Conservation (phyloP, 37 sponge, comb jelly and placozoan genomes). For the Tethya wilhelma region DNA sequence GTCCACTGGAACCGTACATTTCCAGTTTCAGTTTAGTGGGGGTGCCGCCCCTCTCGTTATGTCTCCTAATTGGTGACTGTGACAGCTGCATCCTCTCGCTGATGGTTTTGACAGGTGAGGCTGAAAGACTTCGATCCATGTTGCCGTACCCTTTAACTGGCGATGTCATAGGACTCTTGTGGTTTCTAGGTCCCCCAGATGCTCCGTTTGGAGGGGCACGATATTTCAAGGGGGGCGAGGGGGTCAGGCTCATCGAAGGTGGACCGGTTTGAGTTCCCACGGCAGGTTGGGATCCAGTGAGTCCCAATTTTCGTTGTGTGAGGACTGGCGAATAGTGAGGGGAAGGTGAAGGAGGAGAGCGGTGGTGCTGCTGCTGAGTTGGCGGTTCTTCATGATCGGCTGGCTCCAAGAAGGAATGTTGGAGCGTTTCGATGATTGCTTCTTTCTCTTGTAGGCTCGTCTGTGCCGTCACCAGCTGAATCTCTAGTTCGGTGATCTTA, state of each 20-base stretch:
- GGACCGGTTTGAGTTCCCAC: not conserved
- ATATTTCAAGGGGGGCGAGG: not conserved
- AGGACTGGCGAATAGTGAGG: not conserved
- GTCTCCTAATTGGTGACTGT: not conserved
- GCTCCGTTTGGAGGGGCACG: no score
- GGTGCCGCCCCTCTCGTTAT: not conserved
- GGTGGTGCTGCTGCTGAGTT: not conserved
- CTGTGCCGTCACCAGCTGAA: constrained; percentile 28
- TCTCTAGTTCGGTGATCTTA: constrained; percentile 40
- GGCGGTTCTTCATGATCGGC: constrained; percentile 20
- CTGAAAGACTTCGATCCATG: not conserved
- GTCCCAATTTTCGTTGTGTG: no score
- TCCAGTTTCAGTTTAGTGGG: not conserved
- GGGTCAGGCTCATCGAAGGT: not conserved
- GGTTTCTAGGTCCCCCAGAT: no score
- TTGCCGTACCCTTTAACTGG: not conserved
- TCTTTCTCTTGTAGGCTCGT: constrained; percentile 67
- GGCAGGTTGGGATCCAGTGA: no score
- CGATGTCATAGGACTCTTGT: no score
- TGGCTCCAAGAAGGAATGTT: constrained; percentile 58
- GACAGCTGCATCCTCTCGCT: not conserved
- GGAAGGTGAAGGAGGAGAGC: not conserved
- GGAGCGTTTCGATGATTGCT: constrained; percentile 58
- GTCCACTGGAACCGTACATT: not conserved
- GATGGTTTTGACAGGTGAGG: not conserved